Base-by-base conservation (phyloP, 2,888 invertebrate species). In the Fissipunctia ypsillon region DNA sequence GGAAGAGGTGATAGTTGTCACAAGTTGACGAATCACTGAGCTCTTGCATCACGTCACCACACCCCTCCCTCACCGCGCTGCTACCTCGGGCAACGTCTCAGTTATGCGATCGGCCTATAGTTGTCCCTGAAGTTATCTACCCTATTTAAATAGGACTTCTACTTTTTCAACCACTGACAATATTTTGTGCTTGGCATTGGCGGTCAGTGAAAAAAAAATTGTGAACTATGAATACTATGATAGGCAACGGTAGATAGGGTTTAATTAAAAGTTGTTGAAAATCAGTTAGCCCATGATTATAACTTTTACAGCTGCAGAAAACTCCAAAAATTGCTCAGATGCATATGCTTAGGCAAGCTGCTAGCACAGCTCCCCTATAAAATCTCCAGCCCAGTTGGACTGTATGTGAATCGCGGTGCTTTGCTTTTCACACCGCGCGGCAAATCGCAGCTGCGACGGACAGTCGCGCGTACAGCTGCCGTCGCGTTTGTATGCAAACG, bases 381-480 rank as follows among this genome's bases (percentile, higher is more conserved):
- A 91, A 89, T 90, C 90, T 88, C 84, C 84, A 88, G 83, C 87
- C 86, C 90, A 90, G 89, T 90, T 89, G 91, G 86, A 83, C 88
- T 76, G 90, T 94, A 93, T 96, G 96, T 94, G 96, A 96, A 96
- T 92, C 93, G 90, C 85, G 75, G 90, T 89, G 87, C 89, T 88
- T 88, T 86, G 90, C 89, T 93, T 94, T 96, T 96, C 96, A 96
- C 96, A 96, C 92, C 93, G 91, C 86, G 85, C 76, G 76, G 86
- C 88, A 87, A 89, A 90, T 88, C 91, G 91, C 95, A 95, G 95
- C 95, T 95, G 95, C 91, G 90, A 83, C 80, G 86, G 88, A 86
- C 88, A 86, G 87, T 88, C 88, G 87, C 89, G 72, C 82, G 69
- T 91, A 92, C 93, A 94, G 95, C 95, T 94, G 95, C 91, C 87